Conservation (phyloP, 1,140 invertebrate genomes). For the Chrysopa pallens region DNA sequence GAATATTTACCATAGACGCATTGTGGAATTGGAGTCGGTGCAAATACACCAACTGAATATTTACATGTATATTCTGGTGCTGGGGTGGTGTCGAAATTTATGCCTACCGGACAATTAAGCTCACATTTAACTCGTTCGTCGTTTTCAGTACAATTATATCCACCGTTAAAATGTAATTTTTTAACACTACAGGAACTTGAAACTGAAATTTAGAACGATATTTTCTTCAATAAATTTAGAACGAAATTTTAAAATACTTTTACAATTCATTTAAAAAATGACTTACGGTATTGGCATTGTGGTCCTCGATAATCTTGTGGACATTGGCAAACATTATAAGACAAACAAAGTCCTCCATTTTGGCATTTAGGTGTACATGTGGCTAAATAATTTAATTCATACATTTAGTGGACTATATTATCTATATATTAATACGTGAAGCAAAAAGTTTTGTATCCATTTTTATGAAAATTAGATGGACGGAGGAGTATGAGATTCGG, state of each 20-base stretch:
- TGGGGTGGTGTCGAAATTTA: slow-evolving; percentile 37
- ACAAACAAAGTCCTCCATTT: slow-evolving; percentile 59
- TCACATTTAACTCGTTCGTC: slow-evolving; percentile 37
- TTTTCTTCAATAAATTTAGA: background rate
- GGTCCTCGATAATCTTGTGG: slow-evolving; percentile 47
- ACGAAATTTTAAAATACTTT: slow-evolving; percentile 14
- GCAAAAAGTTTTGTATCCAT: no score
- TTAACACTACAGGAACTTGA: slow-evolving; percentile 33
- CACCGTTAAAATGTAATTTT: slow-evolving; percentile 54
- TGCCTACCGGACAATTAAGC: slow-evolving; percentile 43
- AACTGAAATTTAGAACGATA: slow-evolving; percentile 22
- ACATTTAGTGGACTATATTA: background rate
- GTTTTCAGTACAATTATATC: slow-evolving; percentile 45
- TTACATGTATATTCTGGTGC: slow-evolving; percentile 44
- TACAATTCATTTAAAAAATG: slow-evolving; percentile 4
- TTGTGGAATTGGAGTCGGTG: slow-evolving; percentile 49
- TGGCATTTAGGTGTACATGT: slow-evolving; percentile 52
- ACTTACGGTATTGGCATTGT: slow-evolving; percentile 61
- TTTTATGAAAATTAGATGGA: no score
- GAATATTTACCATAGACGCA: slow-evolving; percentile 45
- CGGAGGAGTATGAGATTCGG: no score
- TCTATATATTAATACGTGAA: slow-evolving; percentile 1
- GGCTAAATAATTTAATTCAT: slow-evolving; percentile 25
- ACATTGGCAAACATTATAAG: slow-evolving; percentile 57
- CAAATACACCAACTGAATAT: slow-evolving; percentile 45